A percentile compares a stretch with the other conserved stretches of the same genome.
Conservation (phyloP, 2,888 invertebrate genomes). For the Lobophora halterata region DNA sequence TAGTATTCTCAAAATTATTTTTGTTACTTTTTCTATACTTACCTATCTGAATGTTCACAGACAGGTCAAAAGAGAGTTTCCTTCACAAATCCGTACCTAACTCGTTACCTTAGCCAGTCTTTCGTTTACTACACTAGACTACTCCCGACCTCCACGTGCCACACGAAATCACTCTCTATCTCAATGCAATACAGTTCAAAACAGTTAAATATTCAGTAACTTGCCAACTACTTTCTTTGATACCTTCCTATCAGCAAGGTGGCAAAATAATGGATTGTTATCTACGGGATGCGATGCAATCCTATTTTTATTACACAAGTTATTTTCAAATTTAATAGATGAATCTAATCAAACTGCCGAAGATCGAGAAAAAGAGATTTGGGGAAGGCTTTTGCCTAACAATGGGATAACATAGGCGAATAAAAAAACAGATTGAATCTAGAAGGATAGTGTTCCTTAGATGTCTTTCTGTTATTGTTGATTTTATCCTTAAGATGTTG, state of each 20-base stretch:
- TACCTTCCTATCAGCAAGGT: constrained; percentile 3
- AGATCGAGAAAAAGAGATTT: too few species aligned
- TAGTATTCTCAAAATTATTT: neutral
- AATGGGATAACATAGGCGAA: too few species aligned
- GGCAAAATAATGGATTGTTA: too few species aligned
- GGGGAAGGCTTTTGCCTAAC: too few species aligned
- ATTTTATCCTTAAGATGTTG: too few species aligned
- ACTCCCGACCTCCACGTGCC: constrained; percentile 19
- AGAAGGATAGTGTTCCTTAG: too few species aligned
- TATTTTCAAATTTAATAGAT: too few species aligned
- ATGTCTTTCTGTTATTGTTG: too few species aligned
- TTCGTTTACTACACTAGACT: constrained; percentile 71
- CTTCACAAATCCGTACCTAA: constrained; percentile 42
- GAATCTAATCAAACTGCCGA: too few species aligned
- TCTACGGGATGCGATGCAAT: too few species aligned
- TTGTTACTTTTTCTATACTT: neutral
- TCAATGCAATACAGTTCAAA: constrained; percentile 7
- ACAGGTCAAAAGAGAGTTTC: constrained; percentile 16
- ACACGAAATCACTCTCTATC: constrained; percentile 16
- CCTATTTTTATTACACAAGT: too few species aligned
- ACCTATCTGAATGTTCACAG: constrained; percentile 8
- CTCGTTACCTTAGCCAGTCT: constrained; percentile 76
- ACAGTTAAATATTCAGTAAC: neutral
- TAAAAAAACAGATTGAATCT: too few species aligned
- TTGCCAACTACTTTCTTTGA: neutral